Percentiles rank a stretch among this genome's conserved stretches.
phyloP scores from a whole-genome alignment of 2,113 vertebrate species.

The human (Homo sapiens) region DNA sequence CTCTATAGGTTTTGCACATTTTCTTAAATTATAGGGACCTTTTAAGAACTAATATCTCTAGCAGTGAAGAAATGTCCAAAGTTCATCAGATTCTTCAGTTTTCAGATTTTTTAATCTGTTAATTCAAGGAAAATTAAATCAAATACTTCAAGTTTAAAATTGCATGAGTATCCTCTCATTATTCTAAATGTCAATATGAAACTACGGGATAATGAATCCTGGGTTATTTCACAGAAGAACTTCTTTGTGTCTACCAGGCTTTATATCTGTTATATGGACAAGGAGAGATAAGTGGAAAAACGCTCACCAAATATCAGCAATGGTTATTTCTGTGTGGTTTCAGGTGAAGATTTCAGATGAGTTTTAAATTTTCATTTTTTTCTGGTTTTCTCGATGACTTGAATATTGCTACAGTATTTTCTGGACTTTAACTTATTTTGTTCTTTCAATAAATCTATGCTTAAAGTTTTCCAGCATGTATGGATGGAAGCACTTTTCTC shows the following conservation, averaged over 20 bases:
- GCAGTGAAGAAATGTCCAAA: neutral
- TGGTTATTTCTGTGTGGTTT: neutral
- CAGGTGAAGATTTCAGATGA: neutral
- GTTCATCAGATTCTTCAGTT: neutral
- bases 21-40: neutral
- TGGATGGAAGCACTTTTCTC: neutral
- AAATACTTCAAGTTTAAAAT: conserved; percentile 7
- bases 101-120: neutral
- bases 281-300: neutral
- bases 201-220: neutral
- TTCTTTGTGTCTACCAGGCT: neutral
- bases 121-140: neutral
- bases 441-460: neutral
- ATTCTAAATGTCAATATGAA: neutral
- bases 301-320: neutral
- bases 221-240: neutral
- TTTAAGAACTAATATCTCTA: neutral
- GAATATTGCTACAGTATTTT: neutral
- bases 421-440: neutral
- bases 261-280: neutral
- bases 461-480: neutral
- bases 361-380: neutral
- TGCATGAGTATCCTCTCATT: neutral
- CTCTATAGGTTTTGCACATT: neutral
- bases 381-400: neutral